These are phyloP conservation scores for Trachelipus rathkii DNA, from an alignment of 1,140 invertebrate species.

Conservation along the genomic window DNA sequence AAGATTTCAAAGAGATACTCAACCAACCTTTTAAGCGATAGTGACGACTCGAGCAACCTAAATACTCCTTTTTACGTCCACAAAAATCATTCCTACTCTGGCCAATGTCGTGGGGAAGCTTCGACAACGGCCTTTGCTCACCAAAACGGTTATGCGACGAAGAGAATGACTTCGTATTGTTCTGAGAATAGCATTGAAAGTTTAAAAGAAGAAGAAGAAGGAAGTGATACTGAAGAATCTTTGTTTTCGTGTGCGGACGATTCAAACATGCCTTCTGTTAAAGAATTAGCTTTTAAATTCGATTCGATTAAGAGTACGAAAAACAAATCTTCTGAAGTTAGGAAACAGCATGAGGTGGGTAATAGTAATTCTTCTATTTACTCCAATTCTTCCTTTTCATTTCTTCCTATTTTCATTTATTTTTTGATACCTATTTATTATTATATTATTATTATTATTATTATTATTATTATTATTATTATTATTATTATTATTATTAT, in stretches of 20 bases:
- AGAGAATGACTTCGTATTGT: background rate
- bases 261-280: constrained; percentile 23
- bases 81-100: background rate
- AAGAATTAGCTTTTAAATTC: constrained; percentile 23
- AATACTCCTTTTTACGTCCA: background rate
- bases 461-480: too few species aligned
- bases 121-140: background rate
- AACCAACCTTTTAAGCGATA: background rate
- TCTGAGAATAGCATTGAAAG: background rate
- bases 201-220: constrained; percentile 6
- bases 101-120: background rate
- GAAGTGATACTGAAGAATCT: background rate
- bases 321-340: background rate
- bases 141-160: background rate
- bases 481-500: too few species aligned
- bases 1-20: background rate
- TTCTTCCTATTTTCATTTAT: too few species aligned
- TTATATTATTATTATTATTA: too few species aligned
- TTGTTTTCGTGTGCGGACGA: background rate
- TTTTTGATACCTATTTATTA: too few species aligned
- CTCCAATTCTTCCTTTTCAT: too few species aligned
- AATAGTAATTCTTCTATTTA: too few species aligned
- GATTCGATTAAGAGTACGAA: background rate
- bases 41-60: background rate
- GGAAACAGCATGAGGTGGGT: background rate